Evolutionary conservation across 2,888 invertebrate species (phyloP), one percentile per base, ranked within the genome.

Genomic region (Ametastegia equiseti): DNA sequence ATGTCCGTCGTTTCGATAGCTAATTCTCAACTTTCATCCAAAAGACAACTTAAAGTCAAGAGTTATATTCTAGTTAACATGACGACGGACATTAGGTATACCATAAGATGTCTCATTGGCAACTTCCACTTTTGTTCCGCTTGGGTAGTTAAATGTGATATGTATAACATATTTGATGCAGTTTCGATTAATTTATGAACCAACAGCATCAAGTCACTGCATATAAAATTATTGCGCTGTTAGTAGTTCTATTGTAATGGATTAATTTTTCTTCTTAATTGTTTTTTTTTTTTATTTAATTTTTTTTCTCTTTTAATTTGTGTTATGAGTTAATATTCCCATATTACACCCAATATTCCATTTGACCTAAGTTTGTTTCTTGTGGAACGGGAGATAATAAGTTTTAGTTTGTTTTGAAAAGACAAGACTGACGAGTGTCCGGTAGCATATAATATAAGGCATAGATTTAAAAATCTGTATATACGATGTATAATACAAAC

Each of bases 401-500:
- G 33, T 19, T 33, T 19, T 75, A 50, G 60, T 57, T 60, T 77
- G 83, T 79, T 81, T 83, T 83, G 82, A 82, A 86, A 82, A 86
- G 77, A 84, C 81, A 88, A 89, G 88, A 90, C 88, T 90, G 89
- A 88, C 50, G 81, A 84, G 81, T 82, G 83, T 85, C 84, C 82
- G 86, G 83, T 81, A 80, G 50, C 73, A 83, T 82, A 80, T 63
- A 60, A 81, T 84, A n/a, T 81, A 69, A 81, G 83, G 57, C 27
- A 39, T 47, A 67, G 81, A 77, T 83, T 60, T 78, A 83, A 84
- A 84, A 81, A 75, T 63, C 50, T 90, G 90, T 90, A 91, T 86
- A 91, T 87, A 88, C 79, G 39, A 77, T 91, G 90, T 89, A 91
- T 84, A 83, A 88, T 90, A 88, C 45, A 85, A 84, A 84, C 81